Base-by-base conservation (phyloP, 2,888 invertebrate genomes). In the Trachelus iudaicus region DNA sequence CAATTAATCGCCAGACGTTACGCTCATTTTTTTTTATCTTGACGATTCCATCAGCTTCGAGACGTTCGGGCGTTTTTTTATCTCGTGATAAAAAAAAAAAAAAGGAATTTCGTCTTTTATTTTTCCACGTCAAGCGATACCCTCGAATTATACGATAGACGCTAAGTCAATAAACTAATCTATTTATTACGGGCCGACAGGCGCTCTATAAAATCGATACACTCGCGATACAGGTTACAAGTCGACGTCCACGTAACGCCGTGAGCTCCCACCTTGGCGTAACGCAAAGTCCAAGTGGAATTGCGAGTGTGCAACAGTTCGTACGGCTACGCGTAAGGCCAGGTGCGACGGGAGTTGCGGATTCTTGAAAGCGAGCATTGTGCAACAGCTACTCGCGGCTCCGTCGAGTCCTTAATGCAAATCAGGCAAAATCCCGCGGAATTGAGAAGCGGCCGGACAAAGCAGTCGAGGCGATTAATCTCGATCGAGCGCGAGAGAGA, bases 391-490 rank as follows among this genome's bases (percentile, higher is more conserved):
- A 56, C 56, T 73, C 75, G 74, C 79, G 75, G 76, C 76, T 80
- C 75, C 75, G 81, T 77, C 75, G 82, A 83, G 56, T 56, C 23
- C 83, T 84, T 86, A 85, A 87, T 88, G 87, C 86, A 86, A 87
- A 87, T 83, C 80, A 86, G 85, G 83, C 85, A 85, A 56, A 56
- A 23, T 2, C 85, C 85, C 85, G 85, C 84, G 86, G 87, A 85
- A 88, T 87, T 87, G 87, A 88, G 87, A 87, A 85, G 83, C 84
- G 84, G 84, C 83, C 82, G 82, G 85, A 87, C 86, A 85, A 86
- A 85, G 85, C 83, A 83, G 84, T 85, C 83, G 83, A 82, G 83
- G 82, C 84, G 85, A 85, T 85, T 86, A 84, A 84, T 83, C 86
- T 83, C 83, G 81, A 84, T 85, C 84, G 83, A 69, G 73, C 76